Evolutionary conservation across 2,797 vertebrate species (phyloP).

Genomic region (Ciconia nigra): DNA sequence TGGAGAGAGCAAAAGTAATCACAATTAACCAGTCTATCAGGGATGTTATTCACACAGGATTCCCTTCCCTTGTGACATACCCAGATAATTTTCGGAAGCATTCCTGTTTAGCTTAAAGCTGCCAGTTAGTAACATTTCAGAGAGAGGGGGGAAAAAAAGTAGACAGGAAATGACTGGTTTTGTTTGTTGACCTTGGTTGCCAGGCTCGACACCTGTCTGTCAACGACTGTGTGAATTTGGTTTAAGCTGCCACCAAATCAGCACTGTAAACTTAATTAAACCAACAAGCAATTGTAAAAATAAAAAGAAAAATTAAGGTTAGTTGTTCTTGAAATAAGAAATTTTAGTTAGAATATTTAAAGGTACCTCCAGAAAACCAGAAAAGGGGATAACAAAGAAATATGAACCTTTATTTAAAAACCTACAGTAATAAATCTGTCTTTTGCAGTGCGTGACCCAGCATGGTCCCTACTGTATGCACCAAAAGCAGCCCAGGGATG

Average conservation of each 20-base stretch:
- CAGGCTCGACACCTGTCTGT: background rate
- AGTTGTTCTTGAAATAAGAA: constrained; percentile 11
- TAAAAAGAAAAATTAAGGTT: background rate
- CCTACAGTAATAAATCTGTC: background rate
- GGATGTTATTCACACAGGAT: background rate
- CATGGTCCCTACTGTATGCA: background rate
- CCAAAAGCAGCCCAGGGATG: background rate
- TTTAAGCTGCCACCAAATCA: constrained; percentile 1
- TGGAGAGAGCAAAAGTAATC: background rate
- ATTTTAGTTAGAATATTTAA: background rate
- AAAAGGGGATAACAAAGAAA: background rate
- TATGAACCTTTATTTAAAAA: background rate
- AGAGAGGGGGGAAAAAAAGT: accelerated
- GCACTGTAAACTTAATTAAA: background rate
- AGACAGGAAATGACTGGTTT: background rate
- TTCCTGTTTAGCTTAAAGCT: constrained; percentile 12
- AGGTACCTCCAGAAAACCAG: constrained; percentile 41
- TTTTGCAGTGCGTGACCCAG: background rate
- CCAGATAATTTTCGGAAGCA: background rate
- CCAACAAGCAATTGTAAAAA: background rate
- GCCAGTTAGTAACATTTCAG: constrained; percentile 11
- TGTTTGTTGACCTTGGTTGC: constrained; percentile 3
- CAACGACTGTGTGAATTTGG: background rate
- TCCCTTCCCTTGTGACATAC: background rate
- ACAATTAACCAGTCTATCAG: background rate